Percentiles rank a stretch among this genome's conserved stretches.
These are phyloP conservation scores for Phrynocephalus forsythii DNA, from an alignment of 2,797 vertebrate species.

Conservation along the genomic window DNA sequence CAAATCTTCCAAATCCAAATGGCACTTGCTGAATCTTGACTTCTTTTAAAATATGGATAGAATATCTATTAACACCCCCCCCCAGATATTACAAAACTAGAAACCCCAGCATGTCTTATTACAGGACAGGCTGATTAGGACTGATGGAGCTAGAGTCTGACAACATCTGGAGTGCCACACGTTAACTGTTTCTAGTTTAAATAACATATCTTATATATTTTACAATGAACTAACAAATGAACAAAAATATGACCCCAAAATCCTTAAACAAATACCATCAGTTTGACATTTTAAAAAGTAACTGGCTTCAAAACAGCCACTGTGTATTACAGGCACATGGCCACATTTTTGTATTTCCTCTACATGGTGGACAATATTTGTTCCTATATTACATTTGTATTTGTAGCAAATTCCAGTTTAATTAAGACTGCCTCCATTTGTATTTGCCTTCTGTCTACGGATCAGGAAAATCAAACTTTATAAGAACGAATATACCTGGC, in stretches of 20 bases:
- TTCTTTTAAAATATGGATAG: not conserved
- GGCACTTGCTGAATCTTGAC: not conserved
- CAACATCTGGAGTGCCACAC: not conserved
- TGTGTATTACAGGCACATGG: not conserved
- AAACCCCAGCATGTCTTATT: not conserved
- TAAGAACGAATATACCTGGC: not conserved
- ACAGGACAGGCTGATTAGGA: not conserved
- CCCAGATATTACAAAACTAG: not conserved
- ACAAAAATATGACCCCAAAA: not conserved
- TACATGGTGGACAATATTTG: not conserved
- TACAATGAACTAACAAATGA: not conserved
- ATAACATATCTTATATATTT: not conserved
- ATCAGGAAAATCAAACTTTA: not conserved
- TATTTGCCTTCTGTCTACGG: slow-evolving; percentile 5
- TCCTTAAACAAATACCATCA: not conserved
- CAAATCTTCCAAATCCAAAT: not conserved
- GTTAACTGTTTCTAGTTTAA: not conserved
- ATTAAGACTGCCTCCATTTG: not conserved
- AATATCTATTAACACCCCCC: not conserved
- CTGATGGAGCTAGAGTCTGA: not conserved
- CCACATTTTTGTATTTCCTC: not conserved
- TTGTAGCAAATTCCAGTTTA: slow-evolving; percentile 11
- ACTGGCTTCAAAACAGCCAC: not conserved
- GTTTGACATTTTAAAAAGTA: not conserved
- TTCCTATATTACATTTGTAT: not conserved